phyloP scores from a whole-genome alignment of 2,888 invertebrate species.

The Monochamus alternatus region DNA sequence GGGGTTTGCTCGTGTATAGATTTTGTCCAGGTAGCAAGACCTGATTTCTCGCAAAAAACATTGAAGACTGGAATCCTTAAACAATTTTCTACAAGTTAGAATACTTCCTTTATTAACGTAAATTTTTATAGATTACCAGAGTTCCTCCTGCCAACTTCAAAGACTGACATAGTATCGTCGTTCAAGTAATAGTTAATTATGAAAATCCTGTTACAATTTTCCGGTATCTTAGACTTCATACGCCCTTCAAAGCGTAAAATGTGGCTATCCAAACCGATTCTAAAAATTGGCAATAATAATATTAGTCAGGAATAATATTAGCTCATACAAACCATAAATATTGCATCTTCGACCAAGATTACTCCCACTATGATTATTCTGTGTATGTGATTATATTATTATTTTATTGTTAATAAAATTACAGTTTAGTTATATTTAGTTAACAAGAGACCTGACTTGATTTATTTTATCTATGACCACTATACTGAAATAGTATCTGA shows the following conservation, averaged over 20 bases:
- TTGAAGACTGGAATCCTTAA: constrained; percentile 73
- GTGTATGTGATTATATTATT: too few relatives aligned
- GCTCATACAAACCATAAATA: background rate
- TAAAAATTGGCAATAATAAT: constrained; percentile 61
- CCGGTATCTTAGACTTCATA: constrained; percentile 81
- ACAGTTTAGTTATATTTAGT: too few relatives aligned
- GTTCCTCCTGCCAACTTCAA: constrained; percentile 78
- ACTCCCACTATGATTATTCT: too few relatives aligned
- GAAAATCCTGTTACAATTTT: constrained; percentile 80
- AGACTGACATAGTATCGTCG: constrained; percentile 89
- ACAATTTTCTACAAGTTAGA: background rate
- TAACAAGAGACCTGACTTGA: too few relatives aligned
- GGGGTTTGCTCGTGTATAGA: constrained; percentile 80
- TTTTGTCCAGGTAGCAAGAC: constrained; percentile 84
- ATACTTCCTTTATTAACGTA: background rate
- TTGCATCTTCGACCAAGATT: too few relatives aligned
- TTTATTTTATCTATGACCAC: too few relatives aligned
- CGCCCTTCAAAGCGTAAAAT: constrained; percentile 86
- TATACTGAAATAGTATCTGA: too few relatives aligned
- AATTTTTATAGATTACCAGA: constrained; percentile 51
- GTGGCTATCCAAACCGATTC: constrained; percentile 82
- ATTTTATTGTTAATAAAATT: too few relatives aligned
- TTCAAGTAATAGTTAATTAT: constrained; percentile 86
- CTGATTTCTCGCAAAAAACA: constrained; percentile 79
- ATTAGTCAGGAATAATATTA: background rate